phyloP scores from a whole-genome alignment of 92 coral and sea anemone genomes.

The Porites lobata region DNA sequence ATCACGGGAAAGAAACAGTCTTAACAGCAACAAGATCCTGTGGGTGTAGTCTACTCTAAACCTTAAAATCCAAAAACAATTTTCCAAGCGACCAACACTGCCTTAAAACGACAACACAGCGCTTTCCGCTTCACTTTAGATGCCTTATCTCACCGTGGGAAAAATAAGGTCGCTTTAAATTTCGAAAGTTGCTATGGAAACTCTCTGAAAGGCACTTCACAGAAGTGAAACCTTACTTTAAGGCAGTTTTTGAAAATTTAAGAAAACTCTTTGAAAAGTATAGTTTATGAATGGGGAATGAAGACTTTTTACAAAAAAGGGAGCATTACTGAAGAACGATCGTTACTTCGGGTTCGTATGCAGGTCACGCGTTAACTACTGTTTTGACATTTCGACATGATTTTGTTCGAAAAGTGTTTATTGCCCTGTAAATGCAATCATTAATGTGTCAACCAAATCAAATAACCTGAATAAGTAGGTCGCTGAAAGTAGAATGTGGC shows the following conservation, averaged over 20 bases:
- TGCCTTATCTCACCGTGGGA: slow-evolving; percentile 60
- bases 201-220: slow-evolving; percentile 30
- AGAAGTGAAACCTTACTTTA: neutral
- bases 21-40: neutral
- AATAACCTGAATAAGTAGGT: neutral
- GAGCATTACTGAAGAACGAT: neutral
- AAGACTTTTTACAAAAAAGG: neutral
- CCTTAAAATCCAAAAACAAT: neutral
- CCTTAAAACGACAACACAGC: neutral
- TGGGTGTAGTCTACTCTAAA: neutral
- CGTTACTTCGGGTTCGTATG: neutral
- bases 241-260: neutral
- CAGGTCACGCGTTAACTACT: neutral
- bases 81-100: slow-evolving; percentile 5
- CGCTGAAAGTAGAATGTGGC: neutral
- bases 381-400: neutral
- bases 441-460: neutral
- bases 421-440: slow-evolving; percentile 4
- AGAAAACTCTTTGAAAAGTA: too few species aligned
- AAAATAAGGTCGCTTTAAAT: slow-evolving; percentile 6
- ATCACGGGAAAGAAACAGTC: neutral
- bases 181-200: slow-evolving; percentile 33
- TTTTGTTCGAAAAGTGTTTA: neutral
- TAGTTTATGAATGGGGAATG: neutral
- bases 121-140: slow-evolving; percentile 19